Conservation (phyloP, 2,113 vertebrate genomes). For the Myiopsitta monachus region DNA sequence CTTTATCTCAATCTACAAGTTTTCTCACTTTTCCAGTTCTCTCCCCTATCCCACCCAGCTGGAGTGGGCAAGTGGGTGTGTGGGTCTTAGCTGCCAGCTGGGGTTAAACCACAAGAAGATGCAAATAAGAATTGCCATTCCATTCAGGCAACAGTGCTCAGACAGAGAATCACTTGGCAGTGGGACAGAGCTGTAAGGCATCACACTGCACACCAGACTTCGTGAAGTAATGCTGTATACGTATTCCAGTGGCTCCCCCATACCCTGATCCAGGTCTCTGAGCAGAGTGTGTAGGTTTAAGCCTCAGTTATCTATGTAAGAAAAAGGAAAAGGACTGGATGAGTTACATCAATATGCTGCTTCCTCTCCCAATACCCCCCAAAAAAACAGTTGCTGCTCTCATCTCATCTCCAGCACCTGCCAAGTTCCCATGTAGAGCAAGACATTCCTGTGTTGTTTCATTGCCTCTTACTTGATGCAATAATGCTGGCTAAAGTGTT, state of each 20-base stretch:
- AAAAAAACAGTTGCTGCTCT: background rate
- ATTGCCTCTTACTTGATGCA: background rate
- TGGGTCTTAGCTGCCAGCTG: background rate
- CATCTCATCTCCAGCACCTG: background rate
- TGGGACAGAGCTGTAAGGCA: background rate
- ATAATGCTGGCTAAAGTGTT: background rate
- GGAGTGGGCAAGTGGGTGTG: fast-evolving
- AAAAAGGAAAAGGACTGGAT: background rate
- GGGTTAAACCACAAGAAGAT: background rate
- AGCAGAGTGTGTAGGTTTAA: background rate
- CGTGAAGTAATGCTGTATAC: fast-evolving
- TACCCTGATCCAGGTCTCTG: background rate
- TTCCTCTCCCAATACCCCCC: background rate
- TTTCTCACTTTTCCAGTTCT: background rate
- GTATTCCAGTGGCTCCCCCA: background rate
- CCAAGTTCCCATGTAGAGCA: fast-evolving
- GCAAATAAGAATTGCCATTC: background rate
- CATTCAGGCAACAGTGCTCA: background rate
- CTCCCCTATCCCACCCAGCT: background rate
- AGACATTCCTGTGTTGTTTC: background rate
- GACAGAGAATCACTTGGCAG: background rate
- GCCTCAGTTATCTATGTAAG: background rate
- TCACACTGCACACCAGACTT: background rate
- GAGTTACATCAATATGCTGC: background rate
- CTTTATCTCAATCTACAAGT: background rate